phyloP scores from a whole-genome alignment of 2,888 invertebrate species.

The Iselma pallidipennis region DNA sequence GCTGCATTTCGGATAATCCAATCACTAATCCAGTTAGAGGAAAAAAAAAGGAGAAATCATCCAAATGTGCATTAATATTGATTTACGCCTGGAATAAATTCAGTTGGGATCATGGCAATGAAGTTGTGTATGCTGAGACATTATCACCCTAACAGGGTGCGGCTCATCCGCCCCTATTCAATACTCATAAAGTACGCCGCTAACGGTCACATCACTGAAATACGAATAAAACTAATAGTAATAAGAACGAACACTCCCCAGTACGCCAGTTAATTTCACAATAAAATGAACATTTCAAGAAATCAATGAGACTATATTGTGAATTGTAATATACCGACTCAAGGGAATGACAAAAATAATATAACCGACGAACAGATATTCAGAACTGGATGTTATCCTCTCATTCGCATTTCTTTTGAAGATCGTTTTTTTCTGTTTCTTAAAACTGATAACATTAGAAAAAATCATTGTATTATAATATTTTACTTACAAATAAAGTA shows the following conservation, averaged over 20 bases:
- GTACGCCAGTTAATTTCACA: conserved; percentile 29
- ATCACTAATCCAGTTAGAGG: conserved; percentile 5
- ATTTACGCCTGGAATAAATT: conserved; percentile 21
- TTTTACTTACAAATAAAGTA: too few species aligned
- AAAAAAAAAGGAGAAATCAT: conserved; percentile 11
- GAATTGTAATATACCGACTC: conserved; percentile 28
- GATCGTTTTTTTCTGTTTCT: too few species aligned
- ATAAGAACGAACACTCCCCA: conserved; percentile 29
- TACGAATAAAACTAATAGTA: conserved; percentile 28
- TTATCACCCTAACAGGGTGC: conserved; percentile 2
- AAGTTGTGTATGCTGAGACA: conserved; percentile 2
- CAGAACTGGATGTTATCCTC: neutral
- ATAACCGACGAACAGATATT: conserved; percentile 1
- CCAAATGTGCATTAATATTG: conserved; percentile 18
- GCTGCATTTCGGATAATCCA: conserved; percentile 3
- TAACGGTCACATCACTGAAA: conserved; percentile 17
- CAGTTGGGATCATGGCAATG: conserved; percentile 20
- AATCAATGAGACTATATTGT: conserved; percentile 20
- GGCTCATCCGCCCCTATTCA: conserved; percentile 5
- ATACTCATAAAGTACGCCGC: conserved; percentile 11
- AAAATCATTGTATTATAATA: too few species aligned
- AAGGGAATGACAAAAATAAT: conserved; percentile 18
- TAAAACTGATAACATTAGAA: too few species aligned
- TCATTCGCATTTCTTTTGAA: neutral
- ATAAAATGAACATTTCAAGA: conserved; percentile 28